Percentiles rank a stretch among this genome's conserved stretches.
Conservation (phyloP, 2,888 invertebrate species). For the Acanthosepion lycidas region DNA sequence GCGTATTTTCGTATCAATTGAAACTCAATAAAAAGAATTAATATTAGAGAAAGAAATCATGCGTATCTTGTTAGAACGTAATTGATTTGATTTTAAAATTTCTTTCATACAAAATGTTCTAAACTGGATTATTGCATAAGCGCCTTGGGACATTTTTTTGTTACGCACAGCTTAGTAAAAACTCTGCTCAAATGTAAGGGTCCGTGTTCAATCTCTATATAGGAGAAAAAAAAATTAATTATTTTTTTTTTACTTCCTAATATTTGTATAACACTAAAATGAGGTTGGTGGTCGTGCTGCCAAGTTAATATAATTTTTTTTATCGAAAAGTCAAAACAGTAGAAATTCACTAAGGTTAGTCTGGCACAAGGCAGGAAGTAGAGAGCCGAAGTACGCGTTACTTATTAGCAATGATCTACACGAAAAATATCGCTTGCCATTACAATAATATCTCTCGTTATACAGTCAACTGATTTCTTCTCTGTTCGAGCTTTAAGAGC, state of each 20-base stretch:
- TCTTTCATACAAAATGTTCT: neutral
- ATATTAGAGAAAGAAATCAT: neutral
- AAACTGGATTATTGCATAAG: neutral
- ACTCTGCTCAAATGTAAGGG: neutral
- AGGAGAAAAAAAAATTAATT: neutral
- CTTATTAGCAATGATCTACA: too few species aligned
- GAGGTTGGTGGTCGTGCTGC: too few species aligned
- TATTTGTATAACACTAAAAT: neutral
- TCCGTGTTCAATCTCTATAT: neutral
- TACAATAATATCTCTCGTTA: too few species aligned
- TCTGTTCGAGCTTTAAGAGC: too few species aligned
- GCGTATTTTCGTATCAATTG: neutral
- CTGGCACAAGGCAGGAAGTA: too few species aligned
- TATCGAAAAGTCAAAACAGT: too few species aligned
- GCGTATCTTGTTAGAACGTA: neutral
- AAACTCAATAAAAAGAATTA: neutral
- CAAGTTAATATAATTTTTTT: too few species aligned
- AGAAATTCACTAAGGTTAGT: too few species aligned
- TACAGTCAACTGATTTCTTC: too few species aligned
- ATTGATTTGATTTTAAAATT: conserved; percentile 12
- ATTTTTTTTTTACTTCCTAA: neutral
- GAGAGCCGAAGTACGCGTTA: too few species aligned
- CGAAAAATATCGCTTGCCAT: too few species aligned
- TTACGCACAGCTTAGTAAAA: neutral
- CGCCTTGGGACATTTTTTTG: neutral